These are phyloP conservation scores for Apis florea DNA, from an alignment of 1,140 invertebrate genomes.

Conservation along the genomic window DNA sequence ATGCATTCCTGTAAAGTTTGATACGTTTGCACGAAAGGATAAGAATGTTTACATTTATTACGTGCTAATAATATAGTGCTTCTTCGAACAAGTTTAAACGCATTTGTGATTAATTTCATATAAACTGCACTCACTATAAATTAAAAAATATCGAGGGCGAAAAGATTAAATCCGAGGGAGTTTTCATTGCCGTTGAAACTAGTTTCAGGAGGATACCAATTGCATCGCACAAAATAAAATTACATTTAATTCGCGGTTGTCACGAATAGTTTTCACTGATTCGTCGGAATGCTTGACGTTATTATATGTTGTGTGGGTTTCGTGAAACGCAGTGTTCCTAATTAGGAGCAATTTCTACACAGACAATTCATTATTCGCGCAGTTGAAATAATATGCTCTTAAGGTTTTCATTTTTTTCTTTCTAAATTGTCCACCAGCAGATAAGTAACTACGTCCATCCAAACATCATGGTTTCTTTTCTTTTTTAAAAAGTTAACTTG, in stretches of 20 bases:
- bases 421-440: background rate
- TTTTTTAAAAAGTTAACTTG: background rate
- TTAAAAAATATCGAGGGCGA: conserved; percentile 61
- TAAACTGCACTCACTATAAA: conserved; percentile 63
- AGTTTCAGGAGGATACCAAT: background rate
- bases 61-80: background rate
- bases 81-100: background rate
- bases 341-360: conserved; percentile 26
- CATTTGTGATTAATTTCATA: conserved; percentile 10
- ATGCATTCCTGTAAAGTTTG: background rate
- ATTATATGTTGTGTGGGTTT: background rate
- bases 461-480: background rate
- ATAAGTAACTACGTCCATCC: background rate
- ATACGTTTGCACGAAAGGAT: background rate
- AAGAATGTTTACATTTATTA: background rate
- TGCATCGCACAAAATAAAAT: background rate
- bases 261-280: background rate
- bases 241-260: background rate
- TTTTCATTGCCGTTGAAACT: conserved; percentile 46
- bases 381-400: background rate
- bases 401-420: background rate
- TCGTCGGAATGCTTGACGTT: background rate
- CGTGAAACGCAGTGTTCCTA: conserved; percentile 3
- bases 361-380: conserved; percentile 8
- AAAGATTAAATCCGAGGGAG: conserved; percentile 48